Percentiles rank a stretch among this genome's conserved stretches.
Conservation (phyloP, 2,797 vertebrate genomes). For the Agapornis canus region DNA sequence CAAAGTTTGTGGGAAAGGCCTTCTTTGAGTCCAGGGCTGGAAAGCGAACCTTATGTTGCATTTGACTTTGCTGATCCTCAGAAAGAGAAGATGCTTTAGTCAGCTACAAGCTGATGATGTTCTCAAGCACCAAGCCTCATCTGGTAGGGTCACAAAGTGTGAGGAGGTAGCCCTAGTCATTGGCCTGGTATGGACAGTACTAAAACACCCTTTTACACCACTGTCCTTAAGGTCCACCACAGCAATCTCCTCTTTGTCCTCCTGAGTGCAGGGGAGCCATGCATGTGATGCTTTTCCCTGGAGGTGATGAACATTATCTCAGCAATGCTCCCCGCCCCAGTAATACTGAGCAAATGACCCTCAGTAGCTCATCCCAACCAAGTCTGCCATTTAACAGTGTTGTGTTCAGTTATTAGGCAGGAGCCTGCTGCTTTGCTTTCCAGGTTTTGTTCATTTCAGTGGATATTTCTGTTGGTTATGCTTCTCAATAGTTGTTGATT, state of each 20-base stretch:
- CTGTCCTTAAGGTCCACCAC: fast-evolving
- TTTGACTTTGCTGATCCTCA: background rate
- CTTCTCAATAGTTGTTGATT: background rate
- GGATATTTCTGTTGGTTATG: background rate
- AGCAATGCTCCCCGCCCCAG: background rate
- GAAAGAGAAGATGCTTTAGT: background rate
- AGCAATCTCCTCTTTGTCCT: background rate
- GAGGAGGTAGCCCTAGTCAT: too few relatives aligned
- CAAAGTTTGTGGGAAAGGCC: background rate
- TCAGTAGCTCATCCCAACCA: background rate
- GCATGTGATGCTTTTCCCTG: background rate
- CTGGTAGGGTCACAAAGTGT: fast-evolving
- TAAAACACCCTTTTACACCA: fast-evolving
- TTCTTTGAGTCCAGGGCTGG: background rate
- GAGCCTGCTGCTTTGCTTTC: background rate
- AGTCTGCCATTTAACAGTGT: background rate
- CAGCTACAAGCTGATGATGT: fast-evolving
- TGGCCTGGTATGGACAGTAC: background rate
- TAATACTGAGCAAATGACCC: background rate
- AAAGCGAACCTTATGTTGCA: background rate
- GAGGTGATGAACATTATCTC: background rate
- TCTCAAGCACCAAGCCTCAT: fast-evolving
- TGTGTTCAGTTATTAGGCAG: background rate
- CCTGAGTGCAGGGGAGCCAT: background rate
- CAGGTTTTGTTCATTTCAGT: background rate